Base-by-base conservation (phyloP, 1,140 invertebrate genomes). In the Caerostris darwini region DNA sequence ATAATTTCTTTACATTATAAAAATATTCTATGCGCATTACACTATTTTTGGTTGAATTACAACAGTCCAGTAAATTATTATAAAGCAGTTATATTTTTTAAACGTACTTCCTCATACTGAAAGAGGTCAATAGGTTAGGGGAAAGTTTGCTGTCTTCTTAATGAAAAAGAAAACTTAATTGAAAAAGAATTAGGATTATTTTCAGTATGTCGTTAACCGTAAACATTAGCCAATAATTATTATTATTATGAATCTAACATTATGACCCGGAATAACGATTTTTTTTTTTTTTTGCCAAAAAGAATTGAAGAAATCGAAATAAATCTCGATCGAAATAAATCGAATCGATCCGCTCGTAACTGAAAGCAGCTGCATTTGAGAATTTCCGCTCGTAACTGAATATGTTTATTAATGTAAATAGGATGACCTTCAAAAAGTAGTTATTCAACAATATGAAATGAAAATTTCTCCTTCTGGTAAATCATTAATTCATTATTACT, bases 91-190 rank as follows among this genome's bases (percentile, higher is more conserved):
- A 34, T 77, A 50, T 53, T 77, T 1, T 19, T 12, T 50, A 34
- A 77, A 5, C 53, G 8, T 77, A 77, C 34, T 77, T 53, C 71
- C 71, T 77, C 10, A 50, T 50, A 50, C 34, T 53, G 50, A 77
- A 77, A 77, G 71, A 77, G 71, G 71, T 53, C 71, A 77, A 77
- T 50, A 77, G 71, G 71, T 77, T 77, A 77, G 71, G 71, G 71
- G 71, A 77, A 34, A 12, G 71, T 53, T 50, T 53, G 12, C 71
- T 53, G 71, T 53, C 12, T 34, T 34, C 69, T 3, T 50, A 71
- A 77, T 77, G 34, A 12, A 50, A 77, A 77, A 77, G 12, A 50
- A 34, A 77, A 77, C 71, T 12, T 77, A 19, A 77, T 77, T 50
- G 3, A 14, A 50, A 77, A 50, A 12, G 34, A 77, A 77, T 12